phyloP scores from a whole-genome alignment of 1,140 invertebrate genomes.

The Drosophila quadrilineata region DNA sequence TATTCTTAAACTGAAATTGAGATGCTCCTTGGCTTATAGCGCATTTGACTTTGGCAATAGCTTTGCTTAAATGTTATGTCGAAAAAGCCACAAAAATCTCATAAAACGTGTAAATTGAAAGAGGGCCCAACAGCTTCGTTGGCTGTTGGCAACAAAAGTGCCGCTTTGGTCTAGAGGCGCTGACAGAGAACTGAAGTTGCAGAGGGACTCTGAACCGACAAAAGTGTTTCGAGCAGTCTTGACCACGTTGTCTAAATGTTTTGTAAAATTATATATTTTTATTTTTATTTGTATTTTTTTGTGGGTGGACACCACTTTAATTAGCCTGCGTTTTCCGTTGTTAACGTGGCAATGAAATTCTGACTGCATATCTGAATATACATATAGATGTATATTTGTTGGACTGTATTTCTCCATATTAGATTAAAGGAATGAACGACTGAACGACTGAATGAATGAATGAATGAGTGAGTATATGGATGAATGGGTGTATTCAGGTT shows the following conservation, averaged over 20 bases:
- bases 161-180: conserved; percentile 43
- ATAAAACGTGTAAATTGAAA: conserved; percentile 67
- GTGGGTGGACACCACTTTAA: conserved; percentile 78
- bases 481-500: conserved; percentile 22
- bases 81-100: conserved; percentile 59
- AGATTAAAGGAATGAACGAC: conserved; percentile 37
- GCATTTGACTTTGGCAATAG: conserved; percentile 5
- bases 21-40: no score
- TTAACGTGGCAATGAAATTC: conserved; percentile 60
- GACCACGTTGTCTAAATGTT: conserved; percentile 33
- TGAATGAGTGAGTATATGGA: conserved; percentile 8
- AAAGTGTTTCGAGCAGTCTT: background rate
- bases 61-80: conserved; percentile 23
- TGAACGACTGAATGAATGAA: conserved; percentile 18
- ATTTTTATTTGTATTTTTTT: no score
- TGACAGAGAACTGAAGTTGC: conserved; percentile 49
- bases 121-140: conserved; percentile 1
- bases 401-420: no score
- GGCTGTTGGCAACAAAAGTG: conserved; percentile 52
- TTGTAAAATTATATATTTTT: no score
- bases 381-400: background rate
- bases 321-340: conserved; percentile 54
- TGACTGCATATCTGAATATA: conserved; percentile 24
- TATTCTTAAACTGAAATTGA: no score
- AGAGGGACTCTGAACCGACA: no score